Conservation (phyloP, 2,113 vertebrate genomes). For the Chrysochloris asiatica region DNA sequence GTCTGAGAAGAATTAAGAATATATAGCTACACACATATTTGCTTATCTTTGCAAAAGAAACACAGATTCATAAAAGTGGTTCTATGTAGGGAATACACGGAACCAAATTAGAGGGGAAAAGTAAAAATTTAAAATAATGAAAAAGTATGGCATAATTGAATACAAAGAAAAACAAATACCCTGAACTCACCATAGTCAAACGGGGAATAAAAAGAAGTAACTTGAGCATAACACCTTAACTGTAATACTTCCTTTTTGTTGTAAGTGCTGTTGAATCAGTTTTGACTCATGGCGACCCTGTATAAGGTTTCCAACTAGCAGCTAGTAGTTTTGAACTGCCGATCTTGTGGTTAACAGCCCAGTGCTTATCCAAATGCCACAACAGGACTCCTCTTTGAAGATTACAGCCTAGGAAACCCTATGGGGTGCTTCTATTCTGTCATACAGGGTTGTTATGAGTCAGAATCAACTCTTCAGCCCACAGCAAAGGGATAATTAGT, state of each 20-base stretch:
- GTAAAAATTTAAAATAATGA: background rate
- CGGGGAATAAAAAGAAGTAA: background rate
- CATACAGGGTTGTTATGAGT: background rate
- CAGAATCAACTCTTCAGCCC: background rate
- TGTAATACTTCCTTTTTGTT: no score
- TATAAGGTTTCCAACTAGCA: no score
- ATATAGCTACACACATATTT: background rate
- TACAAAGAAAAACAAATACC: background rate
- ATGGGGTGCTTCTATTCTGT: no score
- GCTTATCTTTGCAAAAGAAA: conserved; percentile 36
- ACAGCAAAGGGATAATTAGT: no score
- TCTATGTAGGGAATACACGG: background rate
- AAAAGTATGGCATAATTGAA: background rate
- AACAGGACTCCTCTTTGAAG: no score
- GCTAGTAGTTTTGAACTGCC: no score
- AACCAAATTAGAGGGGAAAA: background rate
- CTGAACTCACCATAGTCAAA: background rate
- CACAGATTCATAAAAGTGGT: conserved; percentile 3
- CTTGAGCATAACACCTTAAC: background rate
- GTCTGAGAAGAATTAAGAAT: background rate
- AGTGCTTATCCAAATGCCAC: no score
- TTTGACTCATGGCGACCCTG: no score
- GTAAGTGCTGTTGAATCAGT: no score
- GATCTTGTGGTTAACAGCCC: no score
- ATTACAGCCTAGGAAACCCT: no score